Conservation (phyloP, 2,797 vertebrate species). For the Streptopelia turtur region DNA sequence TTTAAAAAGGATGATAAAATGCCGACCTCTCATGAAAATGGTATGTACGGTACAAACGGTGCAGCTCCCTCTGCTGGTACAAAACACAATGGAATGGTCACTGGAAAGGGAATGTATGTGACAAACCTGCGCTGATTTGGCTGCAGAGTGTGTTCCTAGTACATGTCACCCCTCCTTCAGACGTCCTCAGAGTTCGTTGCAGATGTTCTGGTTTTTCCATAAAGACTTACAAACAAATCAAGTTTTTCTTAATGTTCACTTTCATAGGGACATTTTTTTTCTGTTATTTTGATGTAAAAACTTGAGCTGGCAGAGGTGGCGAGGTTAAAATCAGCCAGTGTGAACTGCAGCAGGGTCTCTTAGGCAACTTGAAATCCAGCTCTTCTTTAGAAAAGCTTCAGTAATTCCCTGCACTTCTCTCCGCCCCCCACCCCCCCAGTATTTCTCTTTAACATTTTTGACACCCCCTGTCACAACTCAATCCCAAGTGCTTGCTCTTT, state of each 20-base stretch:
- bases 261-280: background rate
- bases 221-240: background rate
- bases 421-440: rapidly evolving
- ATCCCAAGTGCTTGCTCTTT: background rate
- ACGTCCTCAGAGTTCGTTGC: background rate
- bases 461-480: background rate
- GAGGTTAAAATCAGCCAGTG: background rate
- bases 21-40: background rate
- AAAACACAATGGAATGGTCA: background rate
- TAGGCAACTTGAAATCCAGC: background rate
- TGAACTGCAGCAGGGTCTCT: background rate
- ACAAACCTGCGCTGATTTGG: background rate
- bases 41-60: rapidly evolving
- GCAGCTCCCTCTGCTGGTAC: background rate
- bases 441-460: background rate
- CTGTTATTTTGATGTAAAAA: background rate
- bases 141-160: background rate
- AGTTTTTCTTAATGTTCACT: background rate
- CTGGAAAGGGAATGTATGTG: rapidly evolving
- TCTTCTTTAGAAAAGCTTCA: background rate
- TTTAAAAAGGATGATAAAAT: background rate
- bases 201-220: background rate
- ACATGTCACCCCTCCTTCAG: background rate
- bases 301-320: background rate
- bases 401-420: background rate